These are phyloP conservation scores for Poeciliopsis occidentalis DNA, from an alignment of 2,113 vertebrate species.

Conservation along the genomic window DNA sequence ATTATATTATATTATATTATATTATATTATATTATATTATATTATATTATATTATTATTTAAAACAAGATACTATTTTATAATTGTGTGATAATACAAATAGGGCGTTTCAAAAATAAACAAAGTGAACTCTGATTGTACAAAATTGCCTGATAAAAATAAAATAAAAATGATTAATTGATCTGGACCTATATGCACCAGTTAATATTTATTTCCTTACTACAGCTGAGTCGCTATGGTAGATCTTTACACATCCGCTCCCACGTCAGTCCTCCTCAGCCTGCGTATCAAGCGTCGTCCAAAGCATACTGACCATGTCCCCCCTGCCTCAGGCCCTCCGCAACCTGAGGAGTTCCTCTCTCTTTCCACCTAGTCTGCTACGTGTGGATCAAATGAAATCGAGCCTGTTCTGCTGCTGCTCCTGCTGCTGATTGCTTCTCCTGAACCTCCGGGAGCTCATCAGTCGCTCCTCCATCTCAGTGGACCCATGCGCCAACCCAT, in stretches of 20 bases:
- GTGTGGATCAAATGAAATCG: constrained; percentile 45
- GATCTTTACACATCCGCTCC: not conserved
- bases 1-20: not conserved
- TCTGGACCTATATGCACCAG: not conserved
- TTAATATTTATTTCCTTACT: not conserved
- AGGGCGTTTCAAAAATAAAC: not conserved
- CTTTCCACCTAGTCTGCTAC: constrained; percentile 37
- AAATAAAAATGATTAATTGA: not conserved
- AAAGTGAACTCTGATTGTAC: not conserved
- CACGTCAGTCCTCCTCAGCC: not conserved
- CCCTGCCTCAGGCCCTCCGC: constrained; percentile 41
- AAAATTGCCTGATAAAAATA: not conserved
- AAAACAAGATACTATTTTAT: not conserved
- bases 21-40: constrained; percentile 2
- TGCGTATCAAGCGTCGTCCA: constrained; percentile 27
- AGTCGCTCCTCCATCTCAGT: constrained; percentile 54
- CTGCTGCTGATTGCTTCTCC: constrained; percentile 55
- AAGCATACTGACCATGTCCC: constrained; percentile 55
- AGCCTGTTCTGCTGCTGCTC: constrained; percentile 40
- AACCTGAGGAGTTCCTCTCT: constrained; percentile 37
- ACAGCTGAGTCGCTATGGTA: not conserved
- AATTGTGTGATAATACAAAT: not conserved
- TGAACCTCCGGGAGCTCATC: constrained; percentile 49
- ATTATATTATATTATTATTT: not conserved
- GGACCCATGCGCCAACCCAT: constrained; percentile 57